Percentiles rank a stretch among this genome's conserved stretches.
These are phyloP conservation scores for Protaetia brevitarsis DNA, from an alignment of 1,140 invertebrate species.

Conservation along the genomic window DNA sequence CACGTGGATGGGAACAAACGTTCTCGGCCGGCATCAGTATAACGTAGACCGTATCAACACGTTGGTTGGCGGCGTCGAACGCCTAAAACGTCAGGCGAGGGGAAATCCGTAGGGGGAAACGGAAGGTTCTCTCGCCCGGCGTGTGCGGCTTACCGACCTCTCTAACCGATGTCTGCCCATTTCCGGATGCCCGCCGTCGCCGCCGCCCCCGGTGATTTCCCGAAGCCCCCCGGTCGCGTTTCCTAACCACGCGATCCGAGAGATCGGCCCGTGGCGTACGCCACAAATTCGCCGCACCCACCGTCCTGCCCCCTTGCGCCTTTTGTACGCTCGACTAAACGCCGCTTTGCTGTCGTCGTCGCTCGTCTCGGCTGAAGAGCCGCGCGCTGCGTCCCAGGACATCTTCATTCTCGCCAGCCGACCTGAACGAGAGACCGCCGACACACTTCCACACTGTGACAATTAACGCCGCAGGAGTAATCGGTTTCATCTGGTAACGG, in stretches of 20 bases:
- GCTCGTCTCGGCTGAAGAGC: constrained; percentile 42
- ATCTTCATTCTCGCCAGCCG: constrained; percentile 29
- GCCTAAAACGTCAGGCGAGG: no score
- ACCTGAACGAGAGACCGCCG: background rate
- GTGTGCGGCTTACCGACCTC: constrained; percentile 27
- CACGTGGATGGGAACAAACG: no score
- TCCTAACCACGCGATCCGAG: constrained; percentile 35
- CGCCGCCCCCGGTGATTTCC: constrained; percentile 29
- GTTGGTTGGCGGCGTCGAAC: no score
- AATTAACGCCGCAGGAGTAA: constrained; percentile 30
- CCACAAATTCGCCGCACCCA: constrained; percentile 20
- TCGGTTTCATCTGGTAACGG: constrained; percentile 14
- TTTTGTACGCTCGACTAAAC: constrained; percentile 31
- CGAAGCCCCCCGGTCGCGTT: constrained; percentile 35
- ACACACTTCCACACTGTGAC: constrained; percentile 20
- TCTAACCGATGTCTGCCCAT: constrained; percentile 41
- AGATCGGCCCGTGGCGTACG: constrained; percentile 47
- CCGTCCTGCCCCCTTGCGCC: constrained; percentile 50
- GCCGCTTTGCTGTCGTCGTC: constrained; percentile 45
- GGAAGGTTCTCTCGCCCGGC: no score
- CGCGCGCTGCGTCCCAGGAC: constrained; percentile 42
- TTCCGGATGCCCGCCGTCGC: constrained; percentile 30
- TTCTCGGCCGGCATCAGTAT: no score
- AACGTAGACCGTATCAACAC: no score
- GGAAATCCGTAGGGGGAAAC: no score